Percentiles rank a stretch among this genome's conserved stretches.
These are phyloP conservation scores for Nerophis ophidion DNA, from an alignment of 2,113 vertebrate genomes.

Conservation along the genomic window DNA sequence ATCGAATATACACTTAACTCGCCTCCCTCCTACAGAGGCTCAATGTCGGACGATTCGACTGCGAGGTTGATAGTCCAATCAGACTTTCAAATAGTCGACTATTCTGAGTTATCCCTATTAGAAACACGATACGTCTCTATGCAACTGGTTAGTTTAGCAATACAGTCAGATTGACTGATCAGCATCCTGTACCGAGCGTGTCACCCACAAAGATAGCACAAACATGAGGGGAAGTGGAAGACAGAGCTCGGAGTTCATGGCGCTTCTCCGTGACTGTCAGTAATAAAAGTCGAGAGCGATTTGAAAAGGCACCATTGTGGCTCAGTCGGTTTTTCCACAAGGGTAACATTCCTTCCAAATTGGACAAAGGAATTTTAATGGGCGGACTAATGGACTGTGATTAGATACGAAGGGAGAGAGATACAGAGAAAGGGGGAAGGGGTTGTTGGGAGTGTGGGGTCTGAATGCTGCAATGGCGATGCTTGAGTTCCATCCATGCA, in stretches of 20 bases:
- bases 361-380: conserved; percentile 80
- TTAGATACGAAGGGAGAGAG: conserved; percentile 62
- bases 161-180: no score
- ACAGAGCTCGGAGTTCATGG: conserved; percentile 56
- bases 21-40: no score
- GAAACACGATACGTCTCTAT: no score
- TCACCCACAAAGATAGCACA: conserved; percentile 5
- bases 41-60: no score
- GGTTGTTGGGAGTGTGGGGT: conserved; percentile 31
- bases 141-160: no score
- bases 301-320: conserved; percentile 71
- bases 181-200: no score
- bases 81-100: no score
- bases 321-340: conserved; percentile 64
- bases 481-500: conserved; percentile 58
- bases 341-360: conserved; percentile 75
- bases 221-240: conserved; percentile 23
- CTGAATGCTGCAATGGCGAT: conserved; percentile 32
- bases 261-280: conserved; percentile 58
- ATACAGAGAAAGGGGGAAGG: background rate
- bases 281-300: conserved; percentile 64
- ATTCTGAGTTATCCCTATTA: no score
- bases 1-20: no score
- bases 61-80: no score
- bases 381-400: conserved; percentile 71